Conservation (phyloP, 1,140 invertebrate species). For the Formica selysi region DNA sequence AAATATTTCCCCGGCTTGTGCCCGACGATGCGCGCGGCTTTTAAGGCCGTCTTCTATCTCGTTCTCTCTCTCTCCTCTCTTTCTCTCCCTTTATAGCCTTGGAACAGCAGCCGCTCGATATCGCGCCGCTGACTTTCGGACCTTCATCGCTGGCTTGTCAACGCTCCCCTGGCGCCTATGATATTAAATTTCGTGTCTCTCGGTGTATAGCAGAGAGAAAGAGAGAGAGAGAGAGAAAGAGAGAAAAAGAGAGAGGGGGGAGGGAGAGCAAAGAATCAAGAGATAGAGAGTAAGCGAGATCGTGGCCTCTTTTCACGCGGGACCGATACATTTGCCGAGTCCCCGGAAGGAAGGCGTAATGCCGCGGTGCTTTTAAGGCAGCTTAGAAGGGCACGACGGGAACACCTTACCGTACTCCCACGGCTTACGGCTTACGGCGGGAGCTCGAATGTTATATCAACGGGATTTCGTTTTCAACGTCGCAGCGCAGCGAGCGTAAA, state of each 20-base stretch:
- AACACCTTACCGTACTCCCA: constrained; percentile 63
- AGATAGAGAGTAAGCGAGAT: constrained; percentile 9
- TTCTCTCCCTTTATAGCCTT: constrained; percentile 39
- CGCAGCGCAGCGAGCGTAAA: constrained; percentile 58
- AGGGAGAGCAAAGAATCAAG: not conserved
- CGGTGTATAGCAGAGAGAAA: not conserved
- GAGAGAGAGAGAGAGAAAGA: not conserved
- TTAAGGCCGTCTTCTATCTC: constrained; percentile 49
- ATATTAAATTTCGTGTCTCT: constrained; percentile 61
- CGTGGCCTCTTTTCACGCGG: constrained; percentile 49
- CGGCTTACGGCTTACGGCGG: constrained; percentile 56
- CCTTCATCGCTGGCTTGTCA: constrained; percentile 57
- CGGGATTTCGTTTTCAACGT: constrained; percentile 60
- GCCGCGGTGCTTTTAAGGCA: constrained; percentile 62
- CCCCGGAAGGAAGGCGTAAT: constrained; percentile 48
- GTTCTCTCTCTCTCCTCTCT: constrained; percentile 29
- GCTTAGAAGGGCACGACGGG: constrained; percentile 55
- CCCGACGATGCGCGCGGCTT: constrained; percentile 53
- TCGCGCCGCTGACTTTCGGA: constrained; percentile 56
- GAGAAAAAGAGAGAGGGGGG: not conserved
- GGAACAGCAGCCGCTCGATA: constrained; percentile 59
- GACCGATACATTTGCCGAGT: constrained; percentile 58
- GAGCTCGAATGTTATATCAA: constrained; percentile 60
- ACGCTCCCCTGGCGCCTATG: constrained; percentile 46
- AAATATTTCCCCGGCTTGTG: constrained; percentile 50